These are phyloP conservation scores for Aegotheles bennettii DNA, from an alignment of 2,113 vertebrate genomes.

Conservation along the genomic window DNA sequence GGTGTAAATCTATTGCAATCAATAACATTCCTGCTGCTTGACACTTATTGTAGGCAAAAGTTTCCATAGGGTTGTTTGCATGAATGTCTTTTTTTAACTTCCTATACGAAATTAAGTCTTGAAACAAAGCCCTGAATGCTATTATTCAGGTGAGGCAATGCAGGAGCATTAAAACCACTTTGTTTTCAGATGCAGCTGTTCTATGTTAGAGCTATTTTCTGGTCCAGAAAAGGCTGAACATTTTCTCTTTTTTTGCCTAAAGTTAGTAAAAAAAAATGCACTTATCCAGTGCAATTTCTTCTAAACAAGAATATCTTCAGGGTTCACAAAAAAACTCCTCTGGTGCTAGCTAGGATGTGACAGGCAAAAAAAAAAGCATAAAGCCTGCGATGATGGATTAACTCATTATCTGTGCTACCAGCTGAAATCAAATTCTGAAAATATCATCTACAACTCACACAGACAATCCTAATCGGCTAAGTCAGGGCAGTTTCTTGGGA, in stretches of 20 bases:
- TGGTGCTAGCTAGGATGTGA: not conserved
- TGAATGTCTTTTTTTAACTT: constrained; percentile 18
- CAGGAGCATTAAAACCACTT: not conserved
- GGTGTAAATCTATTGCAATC: constrained; percentile 63
- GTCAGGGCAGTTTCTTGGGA: not conserved
- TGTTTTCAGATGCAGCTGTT: constrained; percentile 38
- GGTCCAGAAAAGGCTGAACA: constrained; percentile 5
- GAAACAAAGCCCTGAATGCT: constrained; percentile 22
- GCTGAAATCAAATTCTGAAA: not conserved
- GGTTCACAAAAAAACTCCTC: not conserved
- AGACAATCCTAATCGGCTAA: not conserved
- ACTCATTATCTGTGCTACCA: not conserved
- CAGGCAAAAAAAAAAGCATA: not conserved
- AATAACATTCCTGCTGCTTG: constrained; percentile 59
- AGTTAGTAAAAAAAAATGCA: not conserved
- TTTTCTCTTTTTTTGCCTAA: not conserved
- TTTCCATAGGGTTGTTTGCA: constrained; percentile 25
- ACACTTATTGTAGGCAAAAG: constrained; percentile 44
- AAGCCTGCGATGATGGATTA: not conserved
- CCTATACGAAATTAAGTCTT: constrained; percentile 16
- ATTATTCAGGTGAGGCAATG: constrained; percentile 54
- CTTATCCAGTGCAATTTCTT: not conserved
- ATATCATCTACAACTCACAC: not conserved
- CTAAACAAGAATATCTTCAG: not conserved
- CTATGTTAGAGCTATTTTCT: constrained; percentile 41